These are phyloP conservation scores for Papilio gigon DNA, from an alignment of 2,888 invertebrate genomes.

Conservation along the genomic window DNA sequence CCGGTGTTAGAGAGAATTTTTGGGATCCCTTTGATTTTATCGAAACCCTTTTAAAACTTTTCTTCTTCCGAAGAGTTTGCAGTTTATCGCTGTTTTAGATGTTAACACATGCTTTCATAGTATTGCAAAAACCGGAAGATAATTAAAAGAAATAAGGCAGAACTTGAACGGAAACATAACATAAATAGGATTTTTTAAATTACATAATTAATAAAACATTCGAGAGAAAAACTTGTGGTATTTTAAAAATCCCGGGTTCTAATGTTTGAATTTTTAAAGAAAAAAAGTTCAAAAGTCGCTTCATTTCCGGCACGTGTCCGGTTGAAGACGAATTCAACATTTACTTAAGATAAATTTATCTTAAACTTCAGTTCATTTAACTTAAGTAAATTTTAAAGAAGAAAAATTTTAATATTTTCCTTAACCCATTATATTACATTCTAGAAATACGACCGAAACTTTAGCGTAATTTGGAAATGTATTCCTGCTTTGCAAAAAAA, in stretches of 20 bases:
- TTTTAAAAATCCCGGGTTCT: neutral
- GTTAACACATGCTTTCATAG: no score
- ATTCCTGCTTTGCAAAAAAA: neutral
- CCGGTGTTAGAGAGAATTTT: neutral
- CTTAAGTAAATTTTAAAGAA: neutral
- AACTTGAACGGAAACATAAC: no score
- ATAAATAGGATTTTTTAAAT: no score
- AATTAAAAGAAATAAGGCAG: no score
- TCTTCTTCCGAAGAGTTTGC: no score
- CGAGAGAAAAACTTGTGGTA: no score
- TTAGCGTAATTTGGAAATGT: neutral
- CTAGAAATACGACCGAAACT: no score
- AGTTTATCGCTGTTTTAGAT: no score
- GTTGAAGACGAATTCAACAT: neutral
- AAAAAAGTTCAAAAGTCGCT: neutral
- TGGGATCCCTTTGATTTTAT: neutral
- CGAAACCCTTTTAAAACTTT: neutral
- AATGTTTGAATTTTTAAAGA: neutral
- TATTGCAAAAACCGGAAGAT: no score
- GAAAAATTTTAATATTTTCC: neutral
- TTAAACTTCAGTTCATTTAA: neutral
- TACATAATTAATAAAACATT: no score
- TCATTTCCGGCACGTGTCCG: slow-evolving; percentile 2
- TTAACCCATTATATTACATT: no score
- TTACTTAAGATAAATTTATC: slow-evolving; percentile 2